Evolutionary conservation across 2,888 invertebrate genomes (phyloP).

Genomic region (Thecophora atra): DNA sequence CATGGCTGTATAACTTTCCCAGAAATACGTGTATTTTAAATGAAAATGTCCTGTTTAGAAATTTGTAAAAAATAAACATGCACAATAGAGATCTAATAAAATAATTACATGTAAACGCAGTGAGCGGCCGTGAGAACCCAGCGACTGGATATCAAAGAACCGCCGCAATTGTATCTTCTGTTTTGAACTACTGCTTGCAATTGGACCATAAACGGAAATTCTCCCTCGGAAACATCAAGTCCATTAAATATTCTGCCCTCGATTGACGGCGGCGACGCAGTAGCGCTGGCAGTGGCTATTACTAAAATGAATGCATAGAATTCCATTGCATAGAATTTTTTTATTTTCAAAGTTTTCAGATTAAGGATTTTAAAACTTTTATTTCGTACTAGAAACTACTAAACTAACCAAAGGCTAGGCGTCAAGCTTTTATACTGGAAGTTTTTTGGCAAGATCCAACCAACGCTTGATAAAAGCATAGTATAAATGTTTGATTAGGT

Average conservation of each 20-base stretch:
- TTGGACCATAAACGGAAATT: not conserved
- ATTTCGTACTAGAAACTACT: not conserved
- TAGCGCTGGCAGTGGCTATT: not conserved
- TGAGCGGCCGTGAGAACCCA: slow-evolving; percentile 10
- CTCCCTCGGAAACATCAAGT: not conserved
- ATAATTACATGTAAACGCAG: not conserved
- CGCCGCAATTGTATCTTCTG: not conserved
- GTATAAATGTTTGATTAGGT: too few species aligned
- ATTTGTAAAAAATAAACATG: not conserved
- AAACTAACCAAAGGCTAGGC: too few species aligned
- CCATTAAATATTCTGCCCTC: not conserved
- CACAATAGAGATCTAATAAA: not conserved
- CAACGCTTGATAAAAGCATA: too few species aligned
- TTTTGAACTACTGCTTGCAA: not conserved
- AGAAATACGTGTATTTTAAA: not conserved
- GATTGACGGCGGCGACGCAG: not conserved
- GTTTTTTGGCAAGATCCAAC: too few species aligned
- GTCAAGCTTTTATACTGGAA: too few species aligned
- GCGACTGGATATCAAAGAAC: not conserved
- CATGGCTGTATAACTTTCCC: not conserved
- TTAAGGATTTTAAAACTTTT: slow-evolving; percentile 1
- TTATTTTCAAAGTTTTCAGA: too few species aligned
- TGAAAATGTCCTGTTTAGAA: too few species aligned
- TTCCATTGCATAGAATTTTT: too few species aligned
- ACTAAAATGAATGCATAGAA: not conserved